A percentile compares a stretch with the other conserved stretches of the same genome.
These are phyloP conservation scores for Anthopleura xanthogrammica DNA, from an alignment of 92 coral and sea anemone species.

Conservation along the genomic window DNA sequence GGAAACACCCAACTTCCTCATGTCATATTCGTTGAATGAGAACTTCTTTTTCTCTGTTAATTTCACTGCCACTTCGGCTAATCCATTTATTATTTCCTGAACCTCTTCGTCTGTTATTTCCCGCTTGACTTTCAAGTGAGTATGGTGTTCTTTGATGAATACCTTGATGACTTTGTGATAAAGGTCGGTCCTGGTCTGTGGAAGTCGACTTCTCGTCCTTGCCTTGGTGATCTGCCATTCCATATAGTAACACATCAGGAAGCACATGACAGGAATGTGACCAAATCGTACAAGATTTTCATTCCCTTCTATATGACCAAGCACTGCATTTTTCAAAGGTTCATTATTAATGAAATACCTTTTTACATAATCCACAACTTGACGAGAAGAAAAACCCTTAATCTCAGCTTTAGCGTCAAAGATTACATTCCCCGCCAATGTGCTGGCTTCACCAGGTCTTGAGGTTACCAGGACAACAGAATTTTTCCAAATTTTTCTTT, in stretches of 20 bases:
- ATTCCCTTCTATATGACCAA: slow-evolving; percentile 26
- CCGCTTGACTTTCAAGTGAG: background rate
- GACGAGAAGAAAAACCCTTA: slow-evolving; percentile 44
- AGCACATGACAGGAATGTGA: slow-evolving; percentile 38
- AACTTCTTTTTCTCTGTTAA: background rate
- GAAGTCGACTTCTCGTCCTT: background rate
- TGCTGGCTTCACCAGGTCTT: slow-evolving; percentile 50
- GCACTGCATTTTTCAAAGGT: slow-evolving; percentile 17
- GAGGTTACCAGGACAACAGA: slow-evolving; percentile 45
- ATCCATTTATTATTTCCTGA: background rate
- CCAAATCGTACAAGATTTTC: slow-evolving; percentile 40
- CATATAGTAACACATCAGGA: slow-evolving; percentile 12
- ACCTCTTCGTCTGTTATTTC: background rate
- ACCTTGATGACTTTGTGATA: background rate
- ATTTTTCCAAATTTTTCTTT: slow-evolving; percentile 24
- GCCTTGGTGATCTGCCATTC: background rate
- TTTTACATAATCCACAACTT: slow-evolving; percentile 40
- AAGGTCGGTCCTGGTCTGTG: background rate
- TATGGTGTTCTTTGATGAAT: background rate
- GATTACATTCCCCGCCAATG: background rate
- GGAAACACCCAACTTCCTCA: background rate
- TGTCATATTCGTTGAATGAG: slow-evolving; percentile 1
- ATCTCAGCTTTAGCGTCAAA: slow-evolving; percentile 48
- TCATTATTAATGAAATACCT: slow-evolving; percentile 36
- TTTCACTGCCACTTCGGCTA: background rate